Percentiles rank a stretch among this genome's conserved stretches.
These are phyloP conservation scores for Misgurnus mizolepis DNA, from an alignment of 2,113 vertebrate species.

Conservation along the genomic window DNA sequence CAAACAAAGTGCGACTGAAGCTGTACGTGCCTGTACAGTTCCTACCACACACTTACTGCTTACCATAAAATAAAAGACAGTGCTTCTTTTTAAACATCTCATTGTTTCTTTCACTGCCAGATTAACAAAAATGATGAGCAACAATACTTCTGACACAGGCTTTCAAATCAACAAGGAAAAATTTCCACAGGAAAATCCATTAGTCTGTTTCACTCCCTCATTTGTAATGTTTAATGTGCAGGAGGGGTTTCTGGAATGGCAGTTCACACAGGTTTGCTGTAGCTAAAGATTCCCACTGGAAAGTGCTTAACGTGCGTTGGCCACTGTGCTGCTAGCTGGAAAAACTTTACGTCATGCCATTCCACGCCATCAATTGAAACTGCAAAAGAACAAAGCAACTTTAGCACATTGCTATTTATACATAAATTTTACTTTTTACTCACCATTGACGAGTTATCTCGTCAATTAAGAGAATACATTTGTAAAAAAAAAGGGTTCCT, in stretches of 20 bases:
- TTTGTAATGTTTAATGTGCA: neutral
- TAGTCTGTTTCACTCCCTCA: conserved; percentile 10
- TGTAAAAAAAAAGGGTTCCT: too few relatives aligned
- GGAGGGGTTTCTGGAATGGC: conserved; percentile 6
- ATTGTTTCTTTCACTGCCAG: conserved; percentile 43
- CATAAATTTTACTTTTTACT: too few relatives aligned
- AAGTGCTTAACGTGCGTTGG: conserved; percentile 85
- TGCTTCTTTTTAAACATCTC: conserved; percentile 16
- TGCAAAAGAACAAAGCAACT: conserved; percentile 45
- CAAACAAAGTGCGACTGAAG: conserved; percentile 54
- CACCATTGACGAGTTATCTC: too few relatives aligned
- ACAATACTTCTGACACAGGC: conserved; percentile 45
- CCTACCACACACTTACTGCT: conserved; percentile 43
- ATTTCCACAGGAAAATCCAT: conserved; percentile 59
- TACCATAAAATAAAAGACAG: conserved; percentile 36
- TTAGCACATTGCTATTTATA: neutral
- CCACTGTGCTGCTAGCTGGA: conserved; percentile 84
- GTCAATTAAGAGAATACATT: too few relatives aligned
- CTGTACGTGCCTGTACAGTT: conserved; percentile 38
- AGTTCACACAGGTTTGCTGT: conserved; percentile 72
- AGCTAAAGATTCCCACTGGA: conserved; percentile 81
- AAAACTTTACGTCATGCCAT: conserved; percentile 84
- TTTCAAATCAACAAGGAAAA: neutral
- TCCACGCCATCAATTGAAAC: conserved; percentile 84
- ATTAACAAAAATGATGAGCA: conserved; percentile 39